phyloP scores from a whole-genome alignment of 2,888 invertebrate genomes.

The Hydraecia micacea region DNA sequence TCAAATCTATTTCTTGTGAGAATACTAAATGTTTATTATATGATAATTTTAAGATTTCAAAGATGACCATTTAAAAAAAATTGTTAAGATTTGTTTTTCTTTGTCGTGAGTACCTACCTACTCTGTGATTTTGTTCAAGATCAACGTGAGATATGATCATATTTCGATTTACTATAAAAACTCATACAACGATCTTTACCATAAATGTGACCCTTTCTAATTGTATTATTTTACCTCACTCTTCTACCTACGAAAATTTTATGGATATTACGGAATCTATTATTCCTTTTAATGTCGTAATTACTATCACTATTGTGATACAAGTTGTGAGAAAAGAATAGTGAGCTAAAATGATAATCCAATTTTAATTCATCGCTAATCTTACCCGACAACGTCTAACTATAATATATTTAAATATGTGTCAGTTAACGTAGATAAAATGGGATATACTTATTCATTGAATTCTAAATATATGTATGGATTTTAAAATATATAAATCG shows the following conservation, averaged over 20 bases:
- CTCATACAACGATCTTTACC: conserved; percentile 75
- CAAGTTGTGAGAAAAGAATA: conserved; percentile 64
- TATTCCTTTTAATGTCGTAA: conserved; percentile 73
- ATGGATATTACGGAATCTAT: conserved; percentile 66
- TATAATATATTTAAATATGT: conserved; percentile 70
- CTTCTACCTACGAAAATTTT: conserved; percentile 59
- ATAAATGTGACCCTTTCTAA: conserved; percentile 60
- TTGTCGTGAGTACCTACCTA: conserved; percentile 36
- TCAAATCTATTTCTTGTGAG: conserved; percentile 63
- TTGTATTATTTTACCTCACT: conserved; percentile 70
- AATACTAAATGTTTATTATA: conserved; percentile 56
- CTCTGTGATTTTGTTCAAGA: conserved; percentile 55
- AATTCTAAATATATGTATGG: conserved; percentile 85
- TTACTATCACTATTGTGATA: conserved; percentile 78
- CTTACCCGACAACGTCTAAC: conserved; percentile 61
- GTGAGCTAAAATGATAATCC: conserved; percentile 71
- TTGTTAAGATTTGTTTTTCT: conserved; percentile 28
- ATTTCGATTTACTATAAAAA: conserved; percentile 56
- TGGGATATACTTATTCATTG: conserved; percentile 70
- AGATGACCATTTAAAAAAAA: conserved; percentile 36
- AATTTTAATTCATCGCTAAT: conserved; percentile 63
- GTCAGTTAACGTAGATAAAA: conserved; percentile 79
- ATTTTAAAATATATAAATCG: conserved; percentile 73
- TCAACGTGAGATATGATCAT: conserved; percentile 37
- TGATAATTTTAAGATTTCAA: conserved; percentile 62